Base-by-base conservation (phyloP, 2,113 vertebrate species). In the Channa maculata region DNA sequence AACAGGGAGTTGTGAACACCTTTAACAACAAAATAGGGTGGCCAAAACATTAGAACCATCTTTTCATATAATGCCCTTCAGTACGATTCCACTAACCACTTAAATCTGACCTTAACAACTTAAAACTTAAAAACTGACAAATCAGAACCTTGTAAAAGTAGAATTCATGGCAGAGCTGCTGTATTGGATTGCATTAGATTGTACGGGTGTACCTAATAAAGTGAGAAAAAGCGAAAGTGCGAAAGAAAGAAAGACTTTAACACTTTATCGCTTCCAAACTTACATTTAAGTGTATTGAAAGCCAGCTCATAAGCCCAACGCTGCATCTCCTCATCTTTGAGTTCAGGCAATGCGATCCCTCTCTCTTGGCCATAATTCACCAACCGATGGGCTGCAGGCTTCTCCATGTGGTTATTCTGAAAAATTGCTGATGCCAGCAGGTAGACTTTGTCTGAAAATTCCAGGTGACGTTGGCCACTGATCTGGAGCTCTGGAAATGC, bases 271-370 rank as follows among this genome's bases (percentile, higher is more conserved):
- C 6, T 36, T 65, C 10, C 5, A 14, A 82, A 95, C 97, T 97
- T 91, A 98, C 97, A 97, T 92, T 96, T 98, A 5, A 99, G 87
- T 43, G 96, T 72, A 77, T 9, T 97, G 93, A 97, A 98, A 37
- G 96, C 96, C 66, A 99, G 74, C 60, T 96, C 93, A 0, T 95
- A 97, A 41, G 94, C 94, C 1, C 45, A 12, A 0, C 77, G 93
- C 59, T 84, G 92, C 5, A 87, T 85, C 52, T 71, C 68, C 34
- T 95, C 93, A 54, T 96, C 93, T 80, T 91, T 92, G 15, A 91
- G 77, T 54, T 85, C 52, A 3, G 89, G 45, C 15, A 75, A 0
- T 1, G 62, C 51, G 33, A 73, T 55, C n/a, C 80, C 58, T 5
- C 89, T 80, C 14, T 82, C 76, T 8, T 70, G 86, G 0, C 94